Conservation (phyloP, 2,797 vertebrate species). For the Tenualosa thibaudeaui region DNA sequence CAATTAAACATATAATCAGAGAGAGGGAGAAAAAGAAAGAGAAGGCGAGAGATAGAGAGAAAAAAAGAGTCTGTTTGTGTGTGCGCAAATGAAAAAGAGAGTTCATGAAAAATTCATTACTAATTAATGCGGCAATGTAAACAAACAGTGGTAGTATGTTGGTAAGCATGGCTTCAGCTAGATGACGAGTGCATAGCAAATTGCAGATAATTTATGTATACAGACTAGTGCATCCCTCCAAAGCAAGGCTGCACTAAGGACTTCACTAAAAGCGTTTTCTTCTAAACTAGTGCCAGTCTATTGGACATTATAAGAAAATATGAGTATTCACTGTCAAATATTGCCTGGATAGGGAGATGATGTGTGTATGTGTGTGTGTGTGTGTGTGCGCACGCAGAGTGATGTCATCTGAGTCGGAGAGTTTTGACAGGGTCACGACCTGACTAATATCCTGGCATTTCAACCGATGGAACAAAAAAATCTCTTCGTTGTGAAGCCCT, state of each 20-base stretch:
- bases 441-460: conserved; percentile 1
- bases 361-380: background rate
- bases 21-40: background rate
- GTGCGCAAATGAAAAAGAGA: conserved; percentile 52
- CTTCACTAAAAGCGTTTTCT: background rate
- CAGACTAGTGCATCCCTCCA: conserved; percentile 1
- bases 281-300: background rate
- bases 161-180: conserved; percentile 50
- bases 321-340: background rate
- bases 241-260: background rate
- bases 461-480: background rate
- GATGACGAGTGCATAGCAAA: conserved; percentile 43
- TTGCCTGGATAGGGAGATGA: background rate
- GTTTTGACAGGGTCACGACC: background rate
- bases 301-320: too few species aligned
- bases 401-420: background rate
- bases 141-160: conserved; percentile 67
- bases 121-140: conserved; percentile 72
- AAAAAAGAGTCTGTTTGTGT: background rate
- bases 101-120: conserved; percentile 77
- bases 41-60: background rate
- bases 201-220: conserved; percentile 40
- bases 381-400: background rate
- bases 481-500: background rate
- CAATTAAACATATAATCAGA: conserved; percentile 50